Evolutionary conservation across 2,888 invertebrate genomes (phyloP).

Genomic region (Hydraecia micacea): DNA sequence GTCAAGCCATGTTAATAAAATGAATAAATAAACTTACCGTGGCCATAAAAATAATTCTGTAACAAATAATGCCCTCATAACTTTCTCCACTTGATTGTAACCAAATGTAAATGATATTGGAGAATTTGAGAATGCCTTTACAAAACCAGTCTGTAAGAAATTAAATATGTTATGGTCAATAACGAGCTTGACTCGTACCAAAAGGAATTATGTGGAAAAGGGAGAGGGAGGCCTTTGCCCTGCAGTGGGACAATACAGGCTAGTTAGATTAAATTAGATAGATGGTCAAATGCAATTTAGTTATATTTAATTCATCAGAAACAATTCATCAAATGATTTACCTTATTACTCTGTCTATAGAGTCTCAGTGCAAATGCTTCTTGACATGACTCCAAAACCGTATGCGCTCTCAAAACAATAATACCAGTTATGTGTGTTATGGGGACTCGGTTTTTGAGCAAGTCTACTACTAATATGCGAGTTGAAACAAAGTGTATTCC

Average conservation of each 20-base stretch:
- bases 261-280: neutral
- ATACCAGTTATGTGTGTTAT: conserved; percentile 97
- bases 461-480: conserved; percentile 98
- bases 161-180: neutral
- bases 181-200: neutral
- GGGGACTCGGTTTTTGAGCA: conserved; percentile 97
- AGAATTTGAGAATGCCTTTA: conserved; percentile 98
- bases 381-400: conserved; percentile 96
- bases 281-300: neutral
- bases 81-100: conserved; percentile 97
- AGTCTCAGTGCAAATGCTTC: conserved; percentile 98
- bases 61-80: conserved; percentile 98
- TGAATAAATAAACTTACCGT: conserved; percentile 82
- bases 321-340: conserved; percentile 48
- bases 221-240: neutral
- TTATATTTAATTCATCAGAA: conserved; percentile 6
- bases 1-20: neutral
- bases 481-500: conserved; percentile 98
- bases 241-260: neutral
- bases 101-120: conserved; percentile 97
- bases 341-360: conserved; percentile 97
- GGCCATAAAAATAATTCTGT: conserved; percentile 98
- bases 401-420: conserved; percentile 97
- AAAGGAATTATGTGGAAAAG: neutral
- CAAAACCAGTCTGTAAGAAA: conserved; percentile 94